Conservation (phyloP, 2,113 vertebrate species). For the Hyperopisus bebe region DNA sequence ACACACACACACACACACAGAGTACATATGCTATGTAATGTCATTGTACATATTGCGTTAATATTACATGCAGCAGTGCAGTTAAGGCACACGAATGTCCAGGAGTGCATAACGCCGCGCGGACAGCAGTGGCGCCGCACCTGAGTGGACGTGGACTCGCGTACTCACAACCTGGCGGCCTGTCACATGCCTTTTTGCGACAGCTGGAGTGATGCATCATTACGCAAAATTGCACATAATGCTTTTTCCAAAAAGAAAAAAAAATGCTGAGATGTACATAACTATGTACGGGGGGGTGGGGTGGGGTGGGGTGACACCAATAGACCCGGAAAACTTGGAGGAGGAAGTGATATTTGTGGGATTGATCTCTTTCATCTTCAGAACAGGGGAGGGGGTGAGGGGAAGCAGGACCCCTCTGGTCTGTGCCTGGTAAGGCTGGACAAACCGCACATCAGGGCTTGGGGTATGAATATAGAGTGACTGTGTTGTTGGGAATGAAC, state of each 20-base stretch:
- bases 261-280: not conserved
- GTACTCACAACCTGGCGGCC: not conserved
- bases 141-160: not conserved
- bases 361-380: not conserved
- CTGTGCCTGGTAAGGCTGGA: not conserved
- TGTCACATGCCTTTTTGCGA: not conserved
- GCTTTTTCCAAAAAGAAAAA: conserved; percentile 8
- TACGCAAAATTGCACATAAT: not conserved
- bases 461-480: not conserved
- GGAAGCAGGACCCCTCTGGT: not conserved
- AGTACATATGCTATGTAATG: not conserved
- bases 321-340: not conserved
- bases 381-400: not conserved
- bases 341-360: not conserved
- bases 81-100: not conserved
- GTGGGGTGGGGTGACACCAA: not conserved
- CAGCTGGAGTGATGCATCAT: not conserved
- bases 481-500: not conserved
- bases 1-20: not conserved
- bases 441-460: not conserved
- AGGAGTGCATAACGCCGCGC: not conserved
- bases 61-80: not conserved
- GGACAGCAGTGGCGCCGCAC: not conserved
- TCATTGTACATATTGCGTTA: not conserved
- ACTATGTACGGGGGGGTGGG: not conserved